Evolutionary conservation across 2,797 vertebrate species (phyloP), one percentile per base, ranked within the genome.

Genomic region (Vipera ursinii): DNA sequence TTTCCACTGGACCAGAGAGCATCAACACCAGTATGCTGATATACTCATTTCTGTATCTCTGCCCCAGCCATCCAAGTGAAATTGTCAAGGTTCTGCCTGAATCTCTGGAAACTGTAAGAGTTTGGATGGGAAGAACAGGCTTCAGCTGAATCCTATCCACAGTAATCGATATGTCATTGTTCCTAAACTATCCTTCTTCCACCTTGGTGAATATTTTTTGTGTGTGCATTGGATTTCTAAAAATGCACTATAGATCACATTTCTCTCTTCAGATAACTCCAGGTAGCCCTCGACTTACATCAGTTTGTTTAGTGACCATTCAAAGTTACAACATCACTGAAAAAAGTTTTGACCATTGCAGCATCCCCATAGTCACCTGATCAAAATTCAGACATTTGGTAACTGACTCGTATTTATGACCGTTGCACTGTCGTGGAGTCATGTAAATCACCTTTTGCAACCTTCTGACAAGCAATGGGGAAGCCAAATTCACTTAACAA

Each of bases 221-320:
- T 0, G 0, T 88, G 89, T 94, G 91, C 17, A 61, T 32, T 89
- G 57, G 9, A 17, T 20, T 10, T 13, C 57, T 93, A 85, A 85
- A 96, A 95, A 92, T 48, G 87, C 0, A 14, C 2, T 48, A 4
- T 55, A 82, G 28, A 20, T 91, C 55, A 56, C 44, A 93, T 3
- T 6, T 91, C 13, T 48, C 87, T 93, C 8, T 48, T 59, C 26
- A 91, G 15, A 6, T 65, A 59, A 38, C 28, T 51, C n/a, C 63
- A 69, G 63, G 13, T 69, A 65, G 63, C 28, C 28, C 28, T 32
- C 6, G 1, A 15, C 13, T 69, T 69, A 15, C 13, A 32, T 15
- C n/a, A 69, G 65, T 69, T 69, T 3, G 0, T 69, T 69, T 69
- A 69, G 63, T 69, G n/a, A 69, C 6, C 5, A 0, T 32, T 32